Base-by-base conservation (phyloP, 2,888 invertebrate genomes). In the Teleogryllus oceanicus region DNA sequence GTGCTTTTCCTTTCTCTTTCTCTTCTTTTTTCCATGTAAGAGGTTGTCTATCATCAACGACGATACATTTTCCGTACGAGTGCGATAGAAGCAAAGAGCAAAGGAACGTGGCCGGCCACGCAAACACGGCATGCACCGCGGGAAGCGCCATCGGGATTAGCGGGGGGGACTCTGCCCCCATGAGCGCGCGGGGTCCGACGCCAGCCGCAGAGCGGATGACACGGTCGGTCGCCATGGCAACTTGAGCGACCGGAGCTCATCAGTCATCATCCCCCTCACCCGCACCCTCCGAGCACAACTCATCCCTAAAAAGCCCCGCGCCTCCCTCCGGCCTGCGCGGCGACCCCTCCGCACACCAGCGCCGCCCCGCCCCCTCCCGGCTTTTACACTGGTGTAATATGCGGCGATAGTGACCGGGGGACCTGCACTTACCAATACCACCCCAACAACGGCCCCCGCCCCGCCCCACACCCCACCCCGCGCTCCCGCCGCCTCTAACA, bases 211-310 rank as follows among this genome's bases (percentile, higher is more conserved):
- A 2, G 37, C 37, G 37, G 37, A 37, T 37, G 37, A 37, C 37
- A 37, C 37, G 37, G 85, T 86, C 85, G 85, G 84, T 83, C 82
- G 80, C 81, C 83, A 83, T 82, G 83, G 79, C 76, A 75, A 79
- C 80, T n/a, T 74, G 24, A 50, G 77, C 51, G 79, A 79, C 80
- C 79, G 77, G 51, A 50, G 75, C 79, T 79, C 79, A 79, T 79
- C 76, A 76, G 79, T 79, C 79, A 79, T 51, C 50, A 37, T 24
- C 49, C 50, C 74, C 37, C 75, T 74, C 62, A 62, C 62, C 62
- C 18, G 4, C 75, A 20, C 75, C 21, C 18, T 3, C 75, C 62
- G 62, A 62, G 62, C 62, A n/a, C 75, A 20, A 20, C 75, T 78
- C 78, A 62, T 49, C 78, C 80, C 78, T 76, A 78, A 80, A 78